Percentiles rank a stretch among this genome's conserved stretches.
These are phyloP conservation scores for Oncorhynchus masou DNA, from an alignment of 2,113 vertebrate species.

Conservation along the genomic window DNA sequence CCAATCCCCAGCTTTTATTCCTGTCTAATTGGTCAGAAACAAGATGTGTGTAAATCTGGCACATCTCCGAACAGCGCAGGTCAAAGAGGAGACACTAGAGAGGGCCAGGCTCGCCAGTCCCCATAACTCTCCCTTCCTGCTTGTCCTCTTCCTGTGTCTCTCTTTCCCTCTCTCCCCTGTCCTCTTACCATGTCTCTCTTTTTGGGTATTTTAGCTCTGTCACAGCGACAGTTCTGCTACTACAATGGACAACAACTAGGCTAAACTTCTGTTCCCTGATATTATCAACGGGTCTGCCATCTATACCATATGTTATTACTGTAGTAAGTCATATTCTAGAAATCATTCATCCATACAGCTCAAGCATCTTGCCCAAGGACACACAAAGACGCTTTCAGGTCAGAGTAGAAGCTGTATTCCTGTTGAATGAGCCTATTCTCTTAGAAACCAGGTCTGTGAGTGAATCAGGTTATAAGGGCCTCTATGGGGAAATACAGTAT, in stretches of 20 bases:
- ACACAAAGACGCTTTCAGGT: too few relatives aligned
- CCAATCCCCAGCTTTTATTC: neutral
- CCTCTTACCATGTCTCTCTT: neutral
- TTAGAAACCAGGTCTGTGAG: too few relatives aligned
- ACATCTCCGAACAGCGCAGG: neutral
- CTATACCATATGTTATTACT: neutral
- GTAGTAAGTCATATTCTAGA: neutral
- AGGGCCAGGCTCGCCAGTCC: neutral
- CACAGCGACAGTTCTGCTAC: neutral
- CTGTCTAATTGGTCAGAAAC: neutral
- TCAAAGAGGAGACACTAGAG: neutral
- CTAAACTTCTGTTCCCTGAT: neutral
- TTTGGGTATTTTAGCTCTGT: neutral
- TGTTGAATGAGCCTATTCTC: too few relatives aligned
- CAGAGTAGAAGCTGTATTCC: too few relatives aligned
- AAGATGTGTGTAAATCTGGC: neutral
- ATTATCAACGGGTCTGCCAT: neutral
- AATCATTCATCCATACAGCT: too few relatives aligned
- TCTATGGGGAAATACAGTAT: neutral
- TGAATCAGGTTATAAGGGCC: too few relatives aligned
- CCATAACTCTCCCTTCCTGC: slow-evolving; percentile 16
- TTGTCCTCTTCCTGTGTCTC: neutral
- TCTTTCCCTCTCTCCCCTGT: neutral
- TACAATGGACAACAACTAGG: neutral
- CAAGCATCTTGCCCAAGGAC: too few relatives aligned